phyloP scores from a whole-genome alignment of 2,113 vertebrate genomes.

The Aldabrachelys gigantea region DNA sequence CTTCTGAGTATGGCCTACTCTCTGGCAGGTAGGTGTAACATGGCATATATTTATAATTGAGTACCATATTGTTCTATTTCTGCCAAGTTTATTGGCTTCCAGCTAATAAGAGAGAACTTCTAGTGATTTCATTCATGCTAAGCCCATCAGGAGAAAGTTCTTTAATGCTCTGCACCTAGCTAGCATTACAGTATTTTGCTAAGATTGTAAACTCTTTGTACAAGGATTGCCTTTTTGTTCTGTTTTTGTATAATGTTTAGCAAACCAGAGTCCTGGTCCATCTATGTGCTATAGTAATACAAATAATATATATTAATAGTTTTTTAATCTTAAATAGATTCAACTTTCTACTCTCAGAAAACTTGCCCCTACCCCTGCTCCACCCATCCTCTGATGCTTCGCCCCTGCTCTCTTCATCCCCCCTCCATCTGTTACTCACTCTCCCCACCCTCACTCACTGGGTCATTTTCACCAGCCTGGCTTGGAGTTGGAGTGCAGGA shows the following conservation, averaged over 20 bases:
- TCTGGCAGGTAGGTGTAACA: not conserved
- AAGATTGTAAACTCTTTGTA: not conserved
- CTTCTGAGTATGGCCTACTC: not conserved
- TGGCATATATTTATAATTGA: not conserved
- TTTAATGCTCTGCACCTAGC: not conserved
- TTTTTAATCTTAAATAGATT: not conserved
- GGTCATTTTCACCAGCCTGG: no score
- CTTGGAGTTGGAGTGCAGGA: no score
- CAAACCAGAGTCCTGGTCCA: not conserved
- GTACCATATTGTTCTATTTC: not conserved
- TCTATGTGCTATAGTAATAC: not conserved
- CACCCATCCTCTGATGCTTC: no score
- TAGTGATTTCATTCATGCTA: not conserved
- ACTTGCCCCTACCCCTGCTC: no score
- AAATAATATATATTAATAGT: not conserved
- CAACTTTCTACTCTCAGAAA: no score
- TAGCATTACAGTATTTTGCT: not conserved
- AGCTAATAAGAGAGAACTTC: not conserved
- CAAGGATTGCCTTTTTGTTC: not conserved
- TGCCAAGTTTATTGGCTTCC: not conserved
- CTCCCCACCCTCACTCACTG: no score
- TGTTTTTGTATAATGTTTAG: not conserved
- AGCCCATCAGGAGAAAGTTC: not conserved
- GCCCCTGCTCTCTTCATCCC: no score
- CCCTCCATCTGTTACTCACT: no score